Evolutionary conservation across 2,888 invertebrate species (phyloP).

Genomic region (Netelia virgata): DNA sequence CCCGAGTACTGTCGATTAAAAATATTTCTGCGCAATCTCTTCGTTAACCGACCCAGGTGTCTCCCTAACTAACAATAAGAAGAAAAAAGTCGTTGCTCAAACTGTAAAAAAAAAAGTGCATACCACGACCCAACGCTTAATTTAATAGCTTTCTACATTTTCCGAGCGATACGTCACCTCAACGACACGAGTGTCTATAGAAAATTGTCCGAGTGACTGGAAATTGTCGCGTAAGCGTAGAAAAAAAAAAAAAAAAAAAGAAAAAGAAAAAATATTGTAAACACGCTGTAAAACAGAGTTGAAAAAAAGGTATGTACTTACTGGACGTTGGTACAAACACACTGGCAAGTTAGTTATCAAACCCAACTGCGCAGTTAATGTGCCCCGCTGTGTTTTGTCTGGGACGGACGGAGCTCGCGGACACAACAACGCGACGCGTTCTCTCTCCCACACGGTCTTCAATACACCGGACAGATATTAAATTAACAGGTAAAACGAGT

Average conservation of each 20-base stretch:
- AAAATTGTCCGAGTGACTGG: background rate
- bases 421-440: too few relatives aligned
- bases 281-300: background rate
- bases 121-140: too few relatives aligned
- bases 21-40: too few relatives aligned
- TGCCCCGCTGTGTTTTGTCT: constrained; percentile 68
- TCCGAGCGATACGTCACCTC: background rate
- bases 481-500: constrained; percentile 72
- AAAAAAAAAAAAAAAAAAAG: background rate
- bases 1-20: too few relatives aligned
- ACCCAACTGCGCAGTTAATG: constrained; percentile 43
- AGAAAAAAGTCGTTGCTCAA: too few relatives aligned
- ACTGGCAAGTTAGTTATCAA: constrained; percentile 49
- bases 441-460: background rate
- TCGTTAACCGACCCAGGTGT: too few relatives aligned
- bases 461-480: constrained; percentile 57
- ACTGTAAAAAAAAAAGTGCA: too few relatives aligned
- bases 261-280: background rate
- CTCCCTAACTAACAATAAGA: too few relatives aligned
- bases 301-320: background rate
- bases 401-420: constrained; percentile 35
- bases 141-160: background rate
- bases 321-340: background rate
- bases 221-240: background rate
- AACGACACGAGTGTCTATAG: background rate